Percentiles rank a stretch among this genome's conserved stretches.
Evolutionary conservation across 2,113 vertebrate species (phyloP).

Genomic region (Carlito syrichta): DNA sequence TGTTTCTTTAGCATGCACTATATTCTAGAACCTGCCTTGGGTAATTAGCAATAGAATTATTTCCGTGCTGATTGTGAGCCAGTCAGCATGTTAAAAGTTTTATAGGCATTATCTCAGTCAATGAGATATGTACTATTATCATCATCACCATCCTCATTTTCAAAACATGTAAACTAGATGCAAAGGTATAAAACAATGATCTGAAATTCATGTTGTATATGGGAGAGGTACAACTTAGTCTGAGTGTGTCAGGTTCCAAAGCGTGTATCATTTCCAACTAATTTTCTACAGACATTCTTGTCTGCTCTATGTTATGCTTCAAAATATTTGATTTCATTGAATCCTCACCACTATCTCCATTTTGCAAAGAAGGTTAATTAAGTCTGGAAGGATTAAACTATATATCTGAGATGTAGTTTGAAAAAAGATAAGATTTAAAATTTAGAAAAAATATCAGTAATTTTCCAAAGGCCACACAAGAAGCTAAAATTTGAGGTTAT

Average conservation of each 20-base stretch:
- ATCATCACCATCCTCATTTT: not conserved
- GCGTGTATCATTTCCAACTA: not conserved
- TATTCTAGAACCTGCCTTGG: too few relatives aligned
- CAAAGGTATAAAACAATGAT: not conserved
- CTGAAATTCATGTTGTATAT: not conserved
- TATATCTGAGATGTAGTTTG: not conserved
- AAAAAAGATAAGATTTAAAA: not conserved
- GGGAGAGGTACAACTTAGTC: not conserved
- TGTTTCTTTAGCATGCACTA: not conserved
- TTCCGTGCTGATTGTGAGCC: not conserved
- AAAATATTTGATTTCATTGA: not conserved
- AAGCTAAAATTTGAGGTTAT: not conserved
- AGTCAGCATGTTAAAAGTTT: not conserved
- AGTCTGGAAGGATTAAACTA: not conserved
- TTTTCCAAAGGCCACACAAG: not conserved
- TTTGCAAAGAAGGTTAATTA: not conserved
- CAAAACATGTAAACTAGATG: not conserved
- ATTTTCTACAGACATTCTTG: not conserved
- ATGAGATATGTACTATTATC: not conserved
- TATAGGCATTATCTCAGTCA: not conserved
- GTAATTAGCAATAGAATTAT: not conserved
- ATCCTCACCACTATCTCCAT: not conserved
- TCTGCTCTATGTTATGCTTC: not conserved
- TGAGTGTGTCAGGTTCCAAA: not conserved
- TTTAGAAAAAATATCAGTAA: not conserved